Percentiles rank a stretch among this genome's conserved stretches.
phyloP scores from a whole-genome alignment of 2,113 vertebrate genomes.

The Polyodon spathula region DNA sequence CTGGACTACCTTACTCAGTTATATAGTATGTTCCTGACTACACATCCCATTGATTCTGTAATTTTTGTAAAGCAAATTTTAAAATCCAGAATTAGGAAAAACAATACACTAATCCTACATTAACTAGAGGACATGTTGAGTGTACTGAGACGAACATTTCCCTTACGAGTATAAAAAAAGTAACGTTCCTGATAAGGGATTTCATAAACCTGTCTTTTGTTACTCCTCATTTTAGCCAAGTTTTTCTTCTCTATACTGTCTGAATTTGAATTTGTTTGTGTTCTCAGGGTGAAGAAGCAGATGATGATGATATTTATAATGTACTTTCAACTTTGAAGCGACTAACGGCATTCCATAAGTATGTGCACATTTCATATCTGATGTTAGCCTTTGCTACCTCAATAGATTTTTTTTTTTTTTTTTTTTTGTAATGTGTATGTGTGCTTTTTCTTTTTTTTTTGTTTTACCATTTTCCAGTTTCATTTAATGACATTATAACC shows the following conservation, averaged over 20 bases:
- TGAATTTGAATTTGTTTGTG: slow-evolving; percentile 20
- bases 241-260: background rate
- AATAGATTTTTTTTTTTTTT: slow-evolving; percentile 12
- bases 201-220: no score
- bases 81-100: no score
- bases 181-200: no score
- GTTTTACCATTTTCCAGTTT: no score
- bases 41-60: no score
- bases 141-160: background rate
- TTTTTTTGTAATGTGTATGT: background rate
- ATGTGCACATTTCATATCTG: slow-evolving; percentile 32
- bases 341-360: slow-evolving; percentile 97
- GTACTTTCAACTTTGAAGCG: slow-evolving; percentile 92
- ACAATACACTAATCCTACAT: no score
- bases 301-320: slow-evolving; percentile 96
- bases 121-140: background rate
- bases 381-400: slow-evolving; percentile 3
- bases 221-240: no score
- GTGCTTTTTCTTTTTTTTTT: background rate
- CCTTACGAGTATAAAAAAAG: no score
- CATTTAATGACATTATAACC: no score
- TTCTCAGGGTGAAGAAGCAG: slow-evolving; percentile 88
- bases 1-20: background rate
- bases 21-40: no score
- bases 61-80: no score